Conservation (phyloP, 2,113 vertebrate genomes). For the Phaethon lepturus region DNA sequence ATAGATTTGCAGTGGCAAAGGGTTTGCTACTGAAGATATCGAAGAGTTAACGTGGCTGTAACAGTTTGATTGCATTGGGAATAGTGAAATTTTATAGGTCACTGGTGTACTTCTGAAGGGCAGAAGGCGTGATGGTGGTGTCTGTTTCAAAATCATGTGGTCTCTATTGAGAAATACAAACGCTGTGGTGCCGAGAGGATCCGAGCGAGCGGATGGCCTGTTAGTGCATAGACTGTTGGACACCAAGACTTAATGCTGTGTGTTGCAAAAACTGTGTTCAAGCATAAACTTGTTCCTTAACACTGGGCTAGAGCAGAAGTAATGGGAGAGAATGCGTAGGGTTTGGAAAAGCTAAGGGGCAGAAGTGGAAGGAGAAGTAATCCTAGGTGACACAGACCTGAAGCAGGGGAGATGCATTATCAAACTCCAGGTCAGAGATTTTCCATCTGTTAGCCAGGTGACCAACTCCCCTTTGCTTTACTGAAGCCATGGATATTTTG, state of each 20-base stretch:
- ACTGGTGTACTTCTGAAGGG: background rate
- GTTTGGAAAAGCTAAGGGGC: background rate
- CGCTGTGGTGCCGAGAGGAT: rapidly evolving
- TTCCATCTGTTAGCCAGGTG: background rate
- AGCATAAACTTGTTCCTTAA: background rate
- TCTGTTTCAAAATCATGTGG: background rate
- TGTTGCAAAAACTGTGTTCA: background rate
- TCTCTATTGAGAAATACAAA: background rate
- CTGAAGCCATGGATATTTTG: rapidly evolving
- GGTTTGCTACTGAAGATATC: background rate
- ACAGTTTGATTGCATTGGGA: background rate
- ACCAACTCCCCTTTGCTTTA: background rate
- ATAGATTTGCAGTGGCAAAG: background rate
- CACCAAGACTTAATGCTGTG: background rate
- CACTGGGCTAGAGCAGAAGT: background rate
- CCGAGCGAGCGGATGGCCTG: background rate
- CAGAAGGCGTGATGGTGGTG: background rate
- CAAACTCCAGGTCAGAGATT: background rate
- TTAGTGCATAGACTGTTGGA: background rate
- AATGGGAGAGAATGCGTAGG: background rate
- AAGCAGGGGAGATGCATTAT: background rate
- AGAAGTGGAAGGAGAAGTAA: background rate
- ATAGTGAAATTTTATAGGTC: background rate
- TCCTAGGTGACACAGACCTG: rapidly evolving
- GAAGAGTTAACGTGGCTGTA: background rate